Conservation (phyloP, 2,113 vertebrate genomes). For the Brachyistius frenatus region DNA sequence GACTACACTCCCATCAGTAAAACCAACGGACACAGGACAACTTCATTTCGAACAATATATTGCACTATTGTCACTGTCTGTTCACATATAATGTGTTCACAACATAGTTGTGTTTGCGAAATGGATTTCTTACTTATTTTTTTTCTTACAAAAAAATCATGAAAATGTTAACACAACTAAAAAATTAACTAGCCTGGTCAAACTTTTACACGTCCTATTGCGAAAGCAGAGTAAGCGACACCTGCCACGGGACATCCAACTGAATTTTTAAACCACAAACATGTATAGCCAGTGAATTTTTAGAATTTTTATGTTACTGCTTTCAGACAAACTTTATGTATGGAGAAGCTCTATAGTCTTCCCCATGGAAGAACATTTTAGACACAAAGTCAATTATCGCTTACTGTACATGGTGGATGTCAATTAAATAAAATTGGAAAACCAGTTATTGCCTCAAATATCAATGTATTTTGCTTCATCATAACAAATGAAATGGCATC, state of each 20-base stretch:
- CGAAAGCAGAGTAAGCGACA: conserved; percentile 24
- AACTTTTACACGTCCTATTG: conserved; percentile 16
- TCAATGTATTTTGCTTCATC: conserved; percentile 69
- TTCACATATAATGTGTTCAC: conserved; percentile 78
- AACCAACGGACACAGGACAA: conserved; percentile 83
- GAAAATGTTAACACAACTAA: conserved; percentile 41
- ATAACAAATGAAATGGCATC: conserved; percentile 61
- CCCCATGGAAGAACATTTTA: conserved; percentile 71
- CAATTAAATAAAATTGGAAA: conserved; percentile 67
- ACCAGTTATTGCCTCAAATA: conserved; percentile 85
- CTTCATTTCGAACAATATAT: conserved; percentile 82
- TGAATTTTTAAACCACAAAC: conserved; percentile 22
- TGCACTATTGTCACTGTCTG: conserved; percentile 88
- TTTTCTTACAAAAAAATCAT: conserved; percentile 54
- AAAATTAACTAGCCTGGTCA: conserved; percentile 25
- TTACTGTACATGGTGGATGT: conserved; percentile 30
- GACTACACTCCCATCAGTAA: conserved; percentile 71
- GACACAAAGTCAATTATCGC: conserved; percentile 48
- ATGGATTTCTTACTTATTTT: conserved; percentile 46
- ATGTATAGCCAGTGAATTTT: conserved; percentile 34
- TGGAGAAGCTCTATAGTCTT: conserved; percentile 41
- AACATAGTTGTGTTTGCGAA: conserved; percentile 71
- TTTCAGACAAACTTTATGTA: conserved; percentile 44
- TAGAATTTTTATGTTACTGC: conserved; percentile 3
- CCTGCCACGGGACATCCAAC: conserved; percentile 16